These are phyloP conservation scores for Corythaixoides concolor DNA, from an alignment of 2,113 vertebrate species.

Conservation along the genomic window DNA sequence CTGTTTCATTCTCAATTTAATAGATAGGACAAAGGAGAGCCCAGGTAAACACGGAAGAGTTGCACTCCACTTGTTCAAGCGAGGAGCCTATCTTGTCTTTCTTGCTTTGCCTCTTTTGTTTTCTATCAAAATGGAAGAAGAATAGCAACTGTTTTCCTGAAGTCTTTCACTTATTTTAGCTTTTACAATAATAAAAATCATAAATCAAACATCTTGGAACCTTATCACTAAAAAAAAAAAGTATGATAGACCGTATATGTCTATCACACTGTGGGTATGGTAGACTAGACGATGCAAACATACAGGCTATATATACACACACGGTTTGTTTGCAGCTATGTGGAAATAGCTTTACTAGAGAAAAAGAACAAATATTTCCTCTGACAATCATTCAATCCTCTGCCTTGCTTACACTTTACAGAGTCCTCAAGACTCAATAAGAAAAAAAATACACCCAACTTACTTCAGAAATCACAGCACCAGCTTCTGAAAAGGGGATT, in stretches of 20 bases:
- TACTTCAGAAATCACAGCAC: background rate
- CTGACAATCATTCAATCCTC: fast-evolving
- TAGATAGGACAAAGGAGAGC: background rate
- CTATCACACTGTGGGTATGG: fast-evolving
- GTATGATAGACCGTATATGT: fast-evolving
- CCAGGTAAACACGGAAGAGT: background rate
- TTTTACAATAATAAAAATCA: background rate
- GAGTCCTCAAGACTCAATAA: fast-evolving
- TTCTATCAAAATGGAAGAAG: background rate
- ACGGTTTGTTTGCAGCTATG: background rate
- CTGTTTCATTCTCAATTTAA: background rate
- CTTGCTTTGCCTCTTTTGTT: no score
- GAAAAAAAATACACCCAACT: fast-evolving
- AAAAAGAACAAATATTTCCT: background rate
- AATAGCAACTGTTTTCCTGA: background rate
- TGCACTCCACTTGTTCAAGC: background rate
- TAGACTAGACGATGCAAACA: fast-evolving
- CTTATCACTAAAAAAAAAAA: background rate
- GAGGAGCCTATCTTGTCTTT: background rate
- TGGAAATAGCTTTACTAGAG: background rate
- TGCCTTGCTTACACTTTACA: fast-evolving
- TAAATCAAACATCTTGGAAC: background rate
- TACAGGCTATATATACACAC: fast-evolving
- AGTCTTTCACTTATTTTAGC: background rate
- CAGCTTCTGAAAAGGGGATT: fast-evolving